A percentile compares a stretch with the other conserved stretches of the same genome.
Conservation (phyloP, 2,888 invertebrate genomes). For the Neoaliturus tenellus region DNA sequence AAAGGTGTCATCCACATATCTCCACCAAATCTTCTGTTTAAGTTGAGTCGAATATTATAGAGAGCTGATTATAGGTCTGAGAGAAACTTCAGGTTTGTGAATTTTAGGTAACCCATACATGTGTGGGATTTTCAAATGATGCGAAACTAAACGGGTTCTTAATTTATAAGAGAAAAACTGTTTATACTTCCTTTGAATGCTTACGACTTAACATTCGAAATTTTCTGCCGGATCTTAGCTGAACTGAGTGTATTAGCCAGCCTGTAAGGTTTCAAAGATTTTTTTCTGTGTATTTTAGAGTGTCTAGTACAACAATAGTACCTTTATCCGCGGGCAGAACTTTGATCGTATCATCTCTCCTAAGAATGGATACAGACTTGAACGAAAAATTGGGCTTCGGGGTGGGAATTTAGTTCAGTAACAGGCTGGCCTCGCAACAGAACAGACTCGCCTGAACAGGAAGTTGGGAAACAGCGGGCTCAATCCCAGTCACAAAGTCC, state of each 20-base stretch:
- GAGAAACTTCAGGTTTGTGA: not conserved
- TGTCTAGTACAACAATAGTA: not conserved
- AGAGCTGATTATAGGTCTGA: not conserved
- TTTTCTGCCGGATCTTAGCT: not conserved
- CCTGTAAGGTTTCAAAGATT: not conserved
- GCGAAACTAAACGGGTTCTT: not conserved
- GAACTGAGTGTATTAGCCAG: not conserved
- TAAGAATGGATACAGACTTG: not conserved
- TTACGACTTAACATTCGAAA: not conserved
- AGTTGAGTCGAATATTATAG: too few relatives aligned
- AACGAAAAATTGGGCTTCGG: not conserved
- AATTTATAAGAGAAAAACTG: not conserved
- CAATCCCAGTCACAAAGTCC: not conserved
- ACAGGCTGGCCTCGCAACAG: not conserved
- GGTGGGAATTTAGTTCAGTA: not conserved
- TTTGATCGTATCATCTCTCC: slow-evolving; percentile 7
- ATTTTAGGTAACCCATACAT: not conserved
- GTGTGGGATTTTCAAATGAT: not conserved
- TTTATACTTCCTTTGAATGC: not conserved
- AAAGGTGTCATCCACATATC: too few relatives aligned
- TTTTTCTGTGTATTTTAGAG: not conserved
- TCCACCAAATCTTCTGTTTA: too few relatives aligned
- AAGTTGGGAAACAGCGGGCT: not conserved
- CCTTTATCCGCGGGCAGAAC: not conserved
- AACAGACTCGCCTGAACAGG: not conserved